Percentiles rank a stretch among this genome's conserved stretches.
Conservation (phyloP, 2,113 vertebrate species). For the Numida meleagris region DNA sequence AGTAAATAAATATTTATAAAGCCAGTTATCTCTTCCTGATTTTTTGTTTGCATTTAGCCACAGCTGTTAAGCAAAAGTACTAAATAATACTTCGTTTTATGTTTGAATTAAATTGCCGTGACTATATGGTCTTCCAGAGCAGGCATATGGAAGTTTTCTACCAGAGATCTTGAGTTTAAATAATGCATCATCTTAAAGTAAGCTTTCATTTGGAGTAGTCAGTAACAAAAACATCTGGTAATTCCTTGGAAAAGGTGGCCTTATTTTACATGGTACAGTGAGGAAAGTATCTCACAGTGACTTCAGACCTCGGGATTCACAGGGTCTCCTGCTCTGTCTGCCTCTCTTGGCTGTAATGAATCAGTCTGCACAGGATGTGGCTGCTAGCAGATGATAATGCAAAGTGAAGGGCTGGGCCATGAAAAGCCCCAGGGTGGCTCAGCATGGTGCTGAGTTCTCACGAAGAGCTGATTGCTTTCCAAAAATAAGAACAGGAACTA, state of each 20-base stretch:
- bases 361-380: conserved; percentile 69
- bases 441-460: conserved; percentile 66
- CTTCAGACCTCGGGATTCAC: conserved; percentile 40
- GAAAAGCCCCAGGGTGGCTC: conserved; percentile 71
- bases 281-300: neutral
- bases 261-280: neutral
- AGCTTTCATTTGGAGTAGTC: neutral
- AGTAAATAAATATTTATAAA: neutral
- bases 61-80: neutral
- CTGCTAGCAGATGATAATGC: conserved; percentile 73
- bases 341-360: conserved; percentile 51
- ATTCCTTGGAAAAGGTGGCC: neutral
- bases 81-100: neutral
- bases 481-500: conserved; percentile 71
- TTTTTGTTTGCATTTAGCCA: neutral
- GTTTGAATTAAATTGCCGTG: neutral
- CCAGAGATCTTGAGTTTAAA: neutral
- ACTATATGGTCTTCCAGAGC: neutral
- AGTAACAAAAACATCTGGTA: neutral
- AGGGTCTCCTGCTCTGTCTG: conserved; percentile 35
- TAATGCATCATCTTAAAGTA: neutral
- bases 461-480: conserved; percentile 73
- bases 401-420: conserved; percentile 69
- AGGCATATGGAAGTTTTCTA: neutral
- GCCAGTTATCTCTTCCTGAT: neutral